Base-by-base conservation (phyloP, 2,888 invertebrate genomes). In the Cephus spinipes region DNA sequence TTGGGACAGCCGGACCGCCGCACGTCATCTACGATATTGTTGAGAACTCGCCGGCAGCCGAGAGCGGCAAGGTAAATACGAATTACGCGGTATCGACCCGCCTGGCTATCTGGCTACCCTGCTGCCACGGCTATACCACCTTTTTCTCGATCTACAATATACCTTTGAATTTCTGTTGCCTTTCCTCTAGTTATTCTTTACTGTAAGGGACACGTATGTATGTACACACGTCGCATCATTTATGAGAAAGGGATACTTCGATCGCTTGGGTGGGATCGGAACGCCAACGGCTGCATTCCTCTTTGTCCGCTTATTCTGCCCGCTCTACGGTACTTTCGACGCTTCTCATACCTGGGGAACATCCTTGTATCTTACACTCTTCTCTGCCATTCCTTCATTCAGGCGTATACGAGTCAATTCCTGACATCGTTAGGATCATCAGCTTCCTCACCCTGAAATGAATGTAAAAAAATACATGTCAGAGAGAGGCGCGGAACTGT, bases 11-110 rank as follows among this genome's bases (percentile, higher is more conserved):
- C 91, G 97, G 97, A 92, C 95, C 97, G 92, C 97, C 97, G 91
- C 97, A 97, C 92, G 96, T 98, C 92, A 97, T 98, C 92, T 97
- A 97, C 93, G 96, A 97, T 93, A 97, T 98, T 91, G 95, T 97
- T 91, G 97, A 97, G 92, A 97, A 97, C 93, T 98, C 97, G 88
- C 97, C 98, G 92, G 97, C 97, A 85, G 97, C 97, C 89, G 96
- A 96, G 92, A 96, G 97, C 92, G 97, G 96, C 92, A 95, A 96
- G 95, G 97, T 97, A 94, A 94, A 94, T 90, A 31, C 35, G 31
- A 79, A 71, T 33, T 68, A 69, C n/a, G 36, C 30, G 71, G 82
- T 86, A 87, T 86, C 87, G 86, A 87, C 84, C 86, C 86, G 84
- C 81, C 79, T 85, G 81, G 81, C 80, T 81, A 81, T 82, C 82